phyloP scores from a whole-genome alignment of 2,113 vertebrate species.

The Clarias macrocephalus region DNA sequence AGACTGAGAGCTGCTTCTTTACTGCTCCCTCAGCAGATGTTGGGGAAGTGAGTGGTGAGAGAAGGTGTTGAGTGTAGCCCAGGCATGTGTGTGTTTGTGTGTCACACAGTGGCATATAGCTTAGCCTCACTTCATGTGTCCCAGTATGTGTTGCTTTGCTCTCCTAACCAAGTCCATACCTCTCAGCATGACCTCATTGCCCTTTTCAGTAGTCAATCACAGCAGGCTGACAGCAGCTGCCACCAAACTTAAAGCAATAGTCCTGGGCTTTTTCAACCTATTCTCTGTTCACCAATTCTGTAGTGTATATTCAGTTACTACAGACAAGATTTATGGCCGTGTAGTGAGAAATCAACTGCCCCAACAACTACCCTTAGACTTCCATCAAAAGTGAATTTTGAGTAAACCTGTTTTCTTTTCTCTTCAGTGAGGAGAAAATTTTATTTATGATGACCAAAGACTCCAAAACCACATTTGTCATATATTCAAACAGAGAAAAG shows the following conservation, averaged over 20 bases:
- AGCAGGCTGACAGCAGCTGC: slow-evolving; percentile 25
- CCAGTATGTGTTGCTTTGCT: slow-evolving; percentile 52
- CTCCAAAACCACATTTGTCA: slow-evolving; percentile 10
- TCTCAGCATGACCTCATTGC: slow-evolving; percentile 50
- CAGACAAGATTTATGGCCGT: background rate
- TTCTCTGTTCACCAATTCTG: background rate
- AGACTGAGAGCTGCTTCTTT: slow-evolving; percentile 16
- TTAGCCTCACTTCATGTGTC: slow-evolving; percentile 35
- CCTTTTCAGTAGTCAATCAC: slow-evolving; percentile 40
- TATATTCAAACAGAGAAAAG: background rate
- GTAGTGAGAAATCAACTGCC: background rate
- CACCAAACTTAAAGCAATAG: slow-evolving; percentile 18
- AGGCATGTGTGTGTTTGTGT: slow-evolving; percentile 22
- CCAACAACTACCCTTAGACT: background rate
- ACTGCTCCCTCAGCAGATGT: slow-evolving; percentile 31
- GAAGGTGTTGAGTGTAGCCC: slow-evolving; percentile 13
- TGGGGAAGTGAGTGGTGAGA: slow-evolving; percentile 30
- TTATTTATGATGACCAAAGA: background rate
- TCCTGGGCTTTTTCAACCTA: background rate
- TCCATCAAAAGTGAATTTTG: background rate
- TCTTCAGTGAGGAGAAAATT: background rate
- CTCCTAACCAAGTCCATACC: slow-evolving; percentile 5
- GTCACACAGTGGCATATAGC: slow-evolving; percentile 37
- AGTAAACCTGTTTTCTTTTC: background rate
- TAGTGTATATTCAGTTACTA: background rate